Evolutionary conservation across 2,797 vertebrate species (phyloP).

Genomic region (Scolopax bukidnonensis): DNA sequence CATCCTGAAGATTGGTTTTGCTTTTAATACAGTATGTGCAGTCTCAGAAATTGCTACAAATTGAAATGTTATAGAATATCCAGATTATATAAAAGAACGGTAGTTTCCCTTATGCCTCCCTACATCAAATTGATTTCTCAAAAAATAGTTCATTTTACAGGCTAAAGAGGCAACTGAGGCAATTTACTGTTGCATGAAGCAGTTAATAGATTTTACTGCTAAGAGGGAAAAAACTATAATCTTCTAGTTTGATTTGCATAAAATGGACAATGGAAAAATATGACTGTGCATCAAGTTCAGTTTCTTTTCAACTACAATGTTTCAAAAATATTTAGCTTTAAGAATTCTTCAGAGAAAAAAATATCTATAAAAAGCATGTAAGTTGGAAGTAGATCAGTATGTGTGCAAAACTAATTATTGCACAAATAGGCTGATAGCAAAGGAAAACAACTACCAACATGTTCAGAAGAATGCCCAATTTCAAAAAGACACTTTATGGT

Average conservation of each 20-base stretch:
- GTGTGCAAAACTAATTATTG: background rate
- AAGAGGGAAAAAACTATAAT: background rate
- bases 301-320: background rate
- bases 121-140: background rate
- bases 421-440: background rate
- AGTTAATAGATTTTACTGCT: background rate
- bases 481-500: background rate
- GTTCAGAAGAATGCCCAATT: background rate
- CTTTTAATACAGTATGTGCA: too few relatives aligned
- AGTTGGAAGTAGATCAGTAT: background rate
- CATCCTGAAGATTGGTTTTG: background rate
- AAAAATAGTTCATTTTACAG: background rate
- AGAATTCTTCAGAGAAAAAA: background rate
- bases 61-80: background rate
- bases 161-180: rapidly evolving
- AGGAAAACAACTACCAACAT: background rate
- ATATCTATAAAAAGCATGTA: background rate
- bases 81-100: too few relatives aligned
- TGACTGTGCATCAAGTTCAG: background rate
- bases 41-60: background rate
- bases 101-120: background rate
- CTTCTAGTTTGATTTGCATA: background rate
- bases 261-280: background rate
- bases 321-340: background rate
- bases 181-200: background rate